Conservation (phyloP, 1,140 invertebrate genomes). For the Cotesia vestalis region DNA sequence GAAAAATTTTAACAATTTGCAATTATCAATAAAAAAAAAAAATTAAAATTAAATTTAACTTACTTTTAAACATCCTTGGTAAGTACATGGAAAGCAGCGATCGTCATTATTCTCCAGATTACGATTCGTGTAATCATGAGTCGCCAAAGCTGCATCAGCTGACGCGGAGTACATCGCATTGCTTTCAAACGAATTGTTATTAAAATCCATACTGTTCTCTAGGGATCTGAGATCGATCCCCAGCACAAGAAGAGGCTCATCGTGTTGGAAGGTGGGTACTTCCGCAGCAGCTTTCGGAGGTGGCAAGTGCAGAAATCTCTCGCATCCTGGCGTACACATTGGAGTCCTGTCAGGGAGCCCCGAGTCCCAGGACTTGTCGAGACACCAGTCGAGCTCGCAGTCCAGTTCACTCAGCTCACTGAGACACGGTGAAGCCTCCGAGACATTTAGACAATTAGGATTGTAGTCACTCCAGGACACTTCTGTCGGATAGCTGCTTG, state of each 20-base stretch:
- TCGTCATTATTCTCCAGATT: constrained; percentile 58
- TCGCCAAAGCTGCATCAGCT: constrained; percentile 60
- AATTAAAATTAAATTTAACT: neutral
- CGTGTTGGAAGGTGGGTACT: constrained; percentile 45
- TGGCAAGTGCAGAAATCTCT: constrained; percentile 61
- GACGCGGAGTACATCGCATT: constrained; percentile 48
- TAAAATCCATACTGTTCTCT: constrained; percentile 56
- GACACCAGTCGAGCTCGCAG: constrained; percentile 60
- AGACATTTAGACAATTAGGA: constrained; percentile 37
- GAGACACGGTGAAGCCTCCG: constrained; percentile 45
- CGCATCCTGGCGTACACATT: constrained; percentile 63
- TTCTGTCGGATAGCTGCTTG: constrained; percentile 49
- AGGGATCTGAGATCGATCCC: constrained; percentile 62
- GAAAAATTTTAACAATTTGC: constrained; percentile 9
- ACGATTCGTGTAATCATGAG: constrained; percentile 63
- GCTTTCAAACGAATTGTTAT: constrained; percentile 58
- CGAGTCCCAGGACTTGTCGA: constrained; percentile 57
- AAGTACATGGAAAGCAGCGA: constrained; percentile 72
- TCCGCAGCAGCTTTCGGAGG: constrained; percentile 47
- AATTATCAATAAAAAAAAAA: neutral
- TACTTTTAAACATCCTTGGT: constrained; percentile 65
- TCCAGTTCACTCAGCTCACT: constrained; percentile 58
- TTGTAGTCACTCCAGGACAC: constrained; percentile 58
- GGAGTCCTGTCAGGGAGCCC: constrained; percentile 62
- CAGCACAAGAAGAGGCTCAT: constrained; percentile 59